Evolutionary conservation across 2,797 vertebrate genomes (phyloP).

Genomic region (Enteromius radiatus): DNA sequence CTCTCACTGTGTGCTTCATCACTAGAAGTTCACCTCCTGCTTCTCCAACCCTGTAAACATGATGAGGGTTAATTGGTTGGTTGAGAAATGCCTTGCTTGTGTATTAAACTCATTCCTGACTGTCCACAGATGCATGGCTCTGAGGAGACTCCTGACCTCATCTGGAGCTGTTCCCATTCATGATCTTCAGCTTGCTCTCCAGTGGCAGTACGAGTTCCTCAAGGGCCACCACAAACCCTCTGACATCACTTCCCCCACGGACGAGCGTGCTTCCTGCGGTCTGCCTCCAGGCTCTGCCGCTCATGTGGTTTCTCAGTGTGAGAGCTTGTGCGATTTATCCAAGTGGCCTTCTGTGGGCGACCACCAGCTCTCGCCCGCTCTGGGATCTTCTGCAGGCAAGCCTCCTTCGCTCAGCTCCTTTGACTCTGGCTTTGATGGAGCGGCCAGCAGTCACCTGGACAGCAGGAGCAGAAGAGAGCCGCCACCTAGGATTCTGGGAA

Average conservation of each 20-base stretch:
- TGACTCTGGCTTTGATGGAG: conserved; percentile 77
- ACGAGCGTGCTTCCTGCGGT: neutral
- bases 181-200: conserved; percentile 73
- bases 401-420: conserved; percentile 72
- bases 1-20: no score
- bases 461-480: conserved; percentile 49
- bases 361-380: conserved; percentile 14
- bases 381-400: conserved; percentile 53
- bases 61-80: neutral
- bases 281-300: neutral
- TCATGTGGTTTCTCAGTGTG: neutral
- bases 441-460: conserved; percentile 64
- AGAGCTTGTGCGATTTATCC: neutral
- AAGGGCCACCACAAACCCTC: conserved; percentile 23
- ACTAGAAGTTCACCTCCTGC: neutral
- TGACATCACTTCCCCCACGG: neutral
- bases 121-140: conserved; percentile 69
- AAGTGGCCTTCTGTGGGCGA: neutral
- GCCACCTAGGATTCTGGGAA: conserved; percentile 17
- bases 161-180: conserved; percentile 62
- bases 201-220: conserved; percentile 77
- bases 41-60: neutral
- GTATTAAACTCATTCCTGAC: neutral
- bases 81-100: neutral
- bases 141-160: conserved; percentile 72